A percentile compares a stretch with the other conserved stretches of the same genome.
Evolutionary conservation across 2,113 vertebrate genomes (phyloP).

Genomic region (Tenebrosternarchus preto): DNA sequence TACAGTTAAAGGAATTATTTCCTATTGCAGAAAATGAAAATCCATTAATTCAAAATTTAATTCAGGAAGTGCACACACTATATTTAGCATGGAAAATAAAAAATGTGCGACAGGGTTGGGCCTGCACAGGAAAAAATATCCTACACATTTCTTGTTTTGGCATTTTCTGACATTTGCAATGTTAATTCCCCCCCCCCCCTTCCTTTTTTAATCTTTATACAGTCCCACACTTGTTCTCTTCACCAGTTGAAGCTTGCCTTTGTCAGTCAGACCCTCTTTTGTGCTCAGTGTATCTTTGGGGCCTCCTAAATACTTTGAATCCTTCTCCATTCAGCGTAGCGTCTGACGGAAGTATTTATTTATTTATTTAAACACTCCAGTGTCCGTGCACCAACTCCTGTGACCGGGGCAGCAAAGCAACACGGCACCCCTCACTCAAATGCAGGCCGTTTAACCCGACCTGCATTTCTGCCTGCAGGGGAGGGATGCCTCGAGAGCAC

Average conservation of each 20-base stretch:
- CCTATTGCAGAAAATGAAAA: background rate
- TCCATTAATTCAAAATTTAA: too few species aligned
- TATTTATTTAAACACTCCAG: background rate
- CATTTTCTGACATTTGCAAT: background rate
- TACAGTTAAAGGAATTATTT: too few species aligned
- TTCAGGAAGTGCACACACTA: background rate
- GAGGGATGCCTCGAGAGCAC: constrained; percentile 3
- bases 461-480: constrained; percentile 6
- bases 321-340: background rate
- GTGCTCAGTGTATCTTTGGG: too few species aligned
- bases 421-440: background rate
- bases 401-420: background rate
- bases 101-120: background rate
- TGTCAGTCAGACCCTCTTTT: background rate
- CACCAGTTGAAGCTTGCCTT: background rate
- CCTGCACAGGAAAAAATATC: too few species aligned
- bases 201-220: background rate
- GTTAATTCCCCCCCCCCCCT: too few species aligned
- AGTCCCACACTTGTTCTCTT: background rate
- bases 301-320: background rate
- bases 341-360: background rate
- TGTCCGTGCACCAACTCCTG: background rate
- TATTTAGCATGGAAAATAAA: constrained; percentile 9
- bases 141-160: background rate
- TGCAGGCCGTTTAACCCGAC: background rate